These are phyloP conservation scores for Mystacornis crossleyi DNA, from an alignment of 2,113 vertebrate genomes.

Conservation along the genomic window DNA sequence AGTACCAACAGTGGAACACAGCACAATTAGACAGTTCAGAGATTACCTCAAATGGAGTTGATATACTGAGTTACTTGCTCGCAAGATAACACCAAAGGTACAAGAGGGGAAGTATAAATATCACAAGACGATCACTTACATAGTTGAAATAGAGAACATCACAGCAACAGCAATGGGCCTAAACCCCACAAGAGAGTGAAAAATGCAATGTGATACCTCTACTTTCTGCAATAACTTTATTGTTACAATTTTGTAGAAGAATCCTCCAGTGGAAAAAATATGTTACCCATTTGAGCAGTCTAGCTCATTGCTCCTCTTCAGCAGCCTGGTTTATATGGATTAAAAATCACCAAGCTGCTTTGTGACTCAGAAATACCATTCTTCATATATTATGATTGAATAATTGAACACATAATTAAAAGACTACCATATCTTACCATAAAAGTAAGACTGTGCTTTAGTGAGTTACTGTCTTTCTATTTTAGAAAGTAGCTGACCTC, in stretches of 20 bases:
- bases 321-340: not conserved
- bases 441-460: not conserved
- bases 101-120: not conserved
- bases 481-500: not conserved
- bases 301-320: not conserved
- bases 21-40: not conserved
- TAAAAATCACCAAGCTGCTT: not conserved
- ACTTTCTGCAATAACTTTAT: not conserved
- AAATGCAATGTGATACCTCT: fast-evolving
- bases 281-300: not conserved
- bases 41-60: not conserved
- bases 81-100: not conserved
- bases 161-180: not conserved
- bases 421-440: not conserved
- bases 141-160: not conserved
- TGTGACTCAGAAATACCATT: not conserved
- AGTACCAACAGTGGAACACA: not conserved
- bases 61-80: not conserved
- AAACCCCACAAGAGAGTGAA: not conserved
- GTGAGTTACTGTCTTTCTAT: not conserved
- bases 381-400: not conserved
- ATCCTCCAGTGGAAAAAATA: not conserved
- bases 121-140: not conserved
- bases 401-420: not conserved
- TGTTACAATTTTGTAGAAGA: not conserved